These are phyloP conservation scores for Clarias platycephalus DNA, from an alignment of 2,797 vertebrate species.

Conservation along the genomic window DNA sequence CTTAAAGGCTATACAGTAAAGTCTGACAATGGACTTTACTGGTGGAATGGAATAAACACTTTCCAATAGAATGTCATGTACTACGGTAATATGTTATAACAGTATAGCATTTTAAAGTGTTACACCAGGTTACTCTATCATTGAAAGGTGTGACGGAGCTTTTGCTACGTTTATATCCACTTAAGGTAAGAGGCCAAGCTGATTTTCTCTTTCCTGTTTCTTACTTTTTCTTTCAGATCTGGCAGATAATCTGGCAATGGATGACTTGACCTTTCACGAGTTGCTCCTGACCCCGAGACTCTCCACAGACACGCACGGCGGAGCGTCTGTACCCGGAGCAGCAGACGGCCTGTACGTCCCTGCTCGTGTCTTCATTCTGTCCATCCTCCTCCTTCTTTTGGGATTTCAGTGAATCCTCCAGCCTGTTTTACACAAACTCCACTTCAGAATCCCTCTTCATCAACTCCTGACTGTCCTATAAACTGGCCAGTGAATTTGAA, in stretches of 20 bases:
- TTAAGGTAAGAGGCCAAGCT: background rate
- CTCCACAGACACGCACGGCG: conserved; percentile 64
- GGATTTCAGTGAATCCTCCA: conserved; percentile 65
- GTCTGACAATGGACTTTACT: background rate
- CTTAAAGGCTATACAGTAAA: background rate
- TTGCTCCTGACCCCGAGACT: conserved; percentile 76
- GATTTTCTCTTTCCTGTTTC: conserved; percentile 37
- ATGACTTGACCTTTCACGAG: conserved; percentile 80
- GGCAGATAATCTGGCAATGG: conserved; percentile 77
- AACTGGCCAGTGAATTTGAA: conserved; percentile 32
- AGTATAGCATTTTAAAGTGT: background rate
- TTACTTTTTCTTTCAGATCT: conserved; percentile 67
- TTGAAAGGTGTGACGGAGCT: background rate
- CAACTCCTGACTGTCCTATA: conserved; percentile 18
- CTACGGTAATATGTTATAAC: background rate
- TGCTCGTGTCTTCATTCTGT: conserved; percentile 43
- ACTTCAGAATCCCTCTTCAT: conserved; percentile 18
- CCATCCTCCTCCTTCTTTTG: conserved; percentile 57
- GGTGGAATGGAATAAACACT: background rate
- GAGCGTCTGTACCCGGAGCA: conserved; percentile 61
- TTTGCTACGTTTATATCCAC: conserved; percentile 6
- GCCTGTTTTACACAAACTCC: conserved; percentile 3
- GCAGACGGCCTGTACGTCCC: conserved; percentile 50
- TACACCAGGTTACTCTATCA: background rate
- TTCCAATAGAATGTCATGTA: background rate